Conservation (phyloP, 1,140 invertebrate genomes). For the Dendroctonus valens region DNA sequence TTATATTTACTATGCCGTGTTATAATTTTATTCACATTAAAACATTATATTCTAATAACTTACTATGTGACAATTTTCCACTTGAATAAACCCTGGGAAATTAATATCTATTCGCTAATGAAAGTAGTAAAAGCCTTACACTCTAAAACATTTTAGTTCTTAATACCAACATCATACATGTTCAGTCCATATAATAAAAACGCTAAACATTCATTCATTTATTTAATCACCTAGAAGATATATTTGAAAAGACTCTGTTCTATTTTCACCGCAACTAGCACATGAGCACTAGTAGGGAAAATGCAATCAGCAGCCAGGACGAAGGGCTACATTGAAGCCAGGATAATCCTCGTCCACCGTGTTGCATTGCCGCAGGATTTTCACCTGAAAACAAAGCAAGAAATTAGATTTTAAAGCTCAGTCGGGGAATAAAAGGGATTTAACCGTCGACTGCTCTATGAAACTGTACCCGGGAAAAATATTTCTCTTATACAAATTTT, state of each 20-base stretch:
- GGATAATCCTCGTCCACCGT: slow-evolving; percentile 57
- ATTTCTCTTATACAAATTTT: no score
- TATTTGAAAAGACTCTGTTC: background rate
- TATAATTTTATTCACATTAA: no score
- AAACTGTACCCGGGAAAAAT: no score
- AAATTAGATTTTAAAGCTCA: slow-evolving; percentile 22
- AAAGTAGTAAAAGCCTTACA: no score
- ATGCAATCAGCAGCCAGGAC: slow-evolving; percentile 44
- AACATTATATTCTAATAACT: no score
- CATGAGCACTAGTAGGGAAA: slow-evolving; percentile 35
- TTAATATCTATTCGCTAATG: no score
- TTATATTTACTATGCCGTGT: no score
- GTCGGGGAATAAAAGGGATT: background rate
- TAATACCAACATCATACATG: no score
- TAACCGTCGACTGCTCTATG: background rate
- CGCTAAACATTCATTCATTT: background rate
- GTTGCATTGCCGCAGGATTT: slow-evolving; percentile 62
- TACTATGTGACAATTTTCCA: no score
- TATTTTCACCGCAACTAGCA: slow-evolving; percentile 34
- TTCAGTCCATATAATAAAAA: no score
- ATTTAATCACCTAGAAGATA: background rate
- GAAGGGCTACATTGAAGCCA: slow-evolving; percentile 51
- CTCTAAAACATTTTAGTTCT: no score
- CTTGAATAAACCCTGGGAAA: no score
- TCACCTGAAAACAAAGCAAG: slow-evolving; percentile 51